Evolutionary conservation across 1,140 invertebrate species (phyloP).

Genomic region (Psix sp.): DNA sequence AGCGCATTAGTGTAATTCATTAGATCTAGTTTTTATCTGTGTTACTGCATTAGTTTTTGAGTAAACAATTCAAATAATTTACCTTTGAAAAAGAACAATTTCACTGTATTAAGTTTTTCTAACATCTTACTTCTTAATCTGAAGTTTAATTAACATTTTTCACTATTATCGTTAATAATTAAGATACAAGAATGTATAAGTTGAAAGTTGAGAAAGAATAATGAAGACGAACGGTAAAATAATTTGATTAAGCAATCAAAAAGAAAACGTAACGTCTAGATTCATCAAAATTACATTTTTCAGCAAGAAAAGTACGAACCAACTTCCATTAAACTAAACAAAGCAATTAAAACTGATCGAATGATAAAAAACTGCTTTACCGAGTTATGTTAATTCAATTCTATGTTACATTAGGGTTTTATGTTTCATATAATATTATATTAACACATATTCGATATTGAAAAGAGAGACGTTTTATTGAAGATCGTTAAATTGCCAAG

Average conservation of each 20-base stretch:
- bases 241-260: background rate
- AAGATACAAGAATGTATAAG: no score
- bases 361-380: slow-evolving; percentile 1
- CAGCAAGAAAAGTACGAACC: background rate
- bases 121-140: no score
- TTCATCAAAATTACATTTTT: background rate
- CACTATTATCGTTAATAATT: no score
- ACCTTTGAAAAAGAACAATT: no score
- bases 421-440: no score
- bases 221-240: background rate
- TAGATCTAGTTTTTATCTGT: slow-evolving; percentile 5
- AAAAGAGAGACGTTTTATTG: no score
- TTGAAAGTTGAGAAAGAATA: background rate
- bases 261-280: background rate
- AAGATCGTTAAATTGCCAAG: no score
- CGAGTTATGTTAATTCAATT: slow-evolving; percentile 17
- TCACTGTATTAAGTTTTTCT: no score
- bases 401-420: slow-evolving; percentile 6
- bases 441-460: no score
- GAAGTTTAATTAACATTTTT: no score
- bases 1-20: slow-evolving; percentile 18
- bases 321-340: slow-evolving; percentile 15
- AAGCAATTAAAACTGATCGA: slow-evolving; percentile 17
- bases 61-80: no score
- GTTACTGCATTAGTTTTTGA: no score